phyloP scores from a whole-genome alignment of 2,888 invertebrate species.

The Crossocerus cetratus region DNA sequence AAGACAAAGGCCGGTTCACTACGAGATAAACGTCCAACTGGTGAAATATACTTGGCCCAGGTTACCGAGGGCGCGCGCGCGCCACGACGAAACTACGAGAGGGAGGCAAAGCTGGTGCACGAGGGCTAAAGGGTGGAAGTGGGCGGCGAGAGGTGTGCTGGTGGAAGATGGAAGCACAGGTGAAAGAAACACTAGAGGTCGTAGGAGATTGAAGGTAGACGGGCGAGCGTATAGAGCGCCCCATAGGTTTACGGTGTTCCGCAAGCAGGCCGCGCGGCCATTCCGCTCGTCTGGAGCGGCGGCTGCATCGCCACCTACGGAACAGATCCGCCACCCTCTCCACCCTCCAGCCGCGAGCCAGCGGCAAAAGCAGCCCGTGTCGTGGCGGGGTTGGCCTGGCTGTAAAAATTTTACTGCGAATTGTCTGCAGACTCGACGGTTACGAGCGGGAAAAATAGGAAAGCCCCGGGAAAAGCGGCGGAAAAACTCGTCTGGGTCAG shows the following conservation, averaged over 20 bases:
- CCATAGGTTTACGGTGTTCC: slow-evolving; percentile 71
- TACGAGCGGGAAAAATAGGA: slow-evolving; percentile 74
- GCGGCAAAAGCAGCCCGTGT: slow-evolving; percentile 28
- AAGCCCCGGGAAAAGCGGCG: slow-evolving; percentile 65
- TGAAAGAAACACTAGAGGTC: slow-evolving; percentile 5
- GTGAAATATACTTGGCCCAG: slow-evolving; percentile 39
- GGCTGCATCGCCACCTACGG: slow-evolving; percentile 56
- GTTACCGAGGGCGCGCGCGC: slow-evolving; percentile 8
- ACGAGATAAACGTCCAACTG: slow-evolving; percentile 46
- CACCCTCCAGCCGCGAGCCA: slow-evolving; percentile 24
- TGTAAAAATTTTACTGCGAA: slow-evolving; percentile 77
- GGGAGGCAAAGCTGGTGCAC: slow-evolving; percentile 12
- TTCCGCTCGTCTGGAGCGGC: slow-evolving; percentile 68
- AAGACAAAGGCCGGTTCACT: slow-evolving; percentile 46
- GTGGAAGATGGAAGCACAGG: too few species aligned
- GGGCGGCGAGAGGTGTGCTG: too few species aligned
- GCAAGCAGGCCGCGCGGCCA: slow-evolving; percentile 69
- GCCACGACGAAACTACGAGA: slow-evolving; percentile 38
- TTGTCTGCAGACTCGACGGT: slow-evolving; percentile 75
- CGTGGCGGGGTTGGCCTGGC: slow-evolving; percentile 56
- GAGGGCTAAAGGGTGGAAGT: too few species aligned
- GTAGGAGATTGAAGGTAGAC: slow-evolving; percentile 62
- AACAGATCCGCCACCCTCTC: slow-evolving; percentile 21
- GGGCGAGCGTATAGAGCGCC: slow-evolving; percentile 54
- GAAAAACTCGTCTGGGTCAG: slow-evolving; percentile 76